Percentiles rank a stretch among this genome's conserved stretches.
phyloP scores from a whole-genome alignment of 2,888 invertebrate species.

The Morinoia aosen region DNA sequence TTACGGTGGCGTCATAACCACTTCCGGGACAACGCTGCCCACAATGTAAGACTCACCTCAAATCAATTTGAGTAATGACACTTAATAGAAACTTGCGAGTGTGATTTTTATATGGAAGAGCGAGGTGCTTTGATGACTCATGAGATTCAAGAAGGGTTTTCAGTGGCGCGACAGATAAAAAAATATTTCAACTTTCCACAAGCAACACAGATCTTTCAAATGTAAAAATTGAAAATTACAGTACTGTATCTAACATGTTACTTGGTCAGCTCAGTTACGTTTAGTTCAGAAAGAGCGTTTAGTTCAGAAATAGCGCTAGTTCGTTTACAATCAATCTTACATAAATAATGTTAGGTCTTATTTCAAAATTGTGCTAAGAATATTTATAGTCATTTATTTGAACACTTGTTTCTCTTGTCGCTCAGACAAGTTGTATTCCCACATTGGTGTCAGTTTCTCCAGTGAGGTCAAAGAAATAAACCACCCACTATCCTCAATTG shows the following conservation, averaged over 20 bases:
- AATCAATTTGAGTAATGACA: not conserved
- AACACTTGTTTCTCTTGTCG: not conserved
- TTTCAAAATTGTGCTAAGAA: not conserved
- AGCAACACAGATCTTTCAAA: too few relatives aligned
- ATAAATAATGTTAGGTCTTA: not conserved
- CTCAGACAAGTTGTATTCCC: not conserved
- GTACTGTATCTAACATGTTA: not conserved
- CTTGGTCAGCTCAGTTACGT: not conserved
- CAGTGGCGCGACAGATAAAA: not conserved
- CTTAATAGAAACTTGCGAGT: not conserved
- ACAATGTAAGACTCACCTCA: not conserved
- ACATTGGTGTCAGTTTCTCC: not conserved
- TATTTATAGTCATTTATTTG: not conserved
- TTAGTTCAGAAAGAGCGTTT: not conserved
- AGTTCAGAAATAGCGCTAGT: not conserved
- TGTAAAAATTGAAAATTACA: too few relatives aligned
- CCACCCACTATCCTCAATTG: not conserved
- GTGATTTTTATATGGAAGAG: not conserved
- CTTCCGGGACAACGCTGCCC: slow-evolving; percentile 2
- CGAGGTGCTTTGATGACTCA: not conserved
- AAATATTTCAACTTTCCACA: too few relatives aligned
- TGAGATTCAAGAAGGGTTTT: not conserved
- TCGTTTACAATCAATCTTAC: not conserved
- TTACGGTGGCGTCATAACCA: not conserved
- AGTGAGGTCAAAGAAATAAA: not conserved